phyloP scores from a whole-genome alignment of 2,888 invertebrate genomes.

The Limnephilus lunatus region DNA sequence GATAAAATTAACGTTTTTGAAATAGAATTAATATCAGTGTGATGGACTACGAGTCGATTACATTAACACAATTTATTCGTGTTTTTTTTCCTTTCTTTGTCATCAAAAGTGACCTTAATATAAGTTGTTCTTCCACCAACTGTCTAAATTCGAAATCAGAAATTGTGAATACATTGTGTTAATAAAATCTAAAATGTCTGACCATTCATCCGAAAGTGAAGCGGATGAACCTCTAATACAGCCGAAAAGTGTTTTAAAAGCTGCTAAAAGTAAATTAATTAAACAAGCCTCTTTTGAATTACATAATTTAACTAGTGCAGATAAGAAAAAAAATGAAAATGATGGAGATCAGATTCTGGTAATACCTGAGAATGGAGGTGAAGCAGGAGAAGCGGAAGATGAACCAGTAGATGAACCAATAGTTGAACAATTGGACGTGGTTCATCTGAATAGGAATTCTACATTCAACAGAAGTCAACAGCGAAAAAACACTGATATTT shows the following conservation, averaged over 20 bases:
- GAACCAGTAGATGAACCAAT: background rate
- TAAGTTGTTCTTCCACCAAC: background rate
- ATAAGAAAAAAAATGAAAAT: background rate
- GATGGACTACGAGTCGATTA: background rate
- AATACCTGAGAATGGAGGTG: background rate
- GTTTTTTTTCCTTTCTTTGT: background rate
- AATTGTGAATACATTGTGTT: background rate
- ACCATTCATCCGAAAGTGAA: background rate
- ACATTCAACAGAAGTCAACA: conserved; percentile 12
- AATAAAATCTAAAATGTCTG: background rate
- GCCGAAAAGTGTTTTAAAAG: background rate
- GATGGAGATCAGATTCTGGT: background rate
- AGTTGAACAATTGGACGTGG: background rate
- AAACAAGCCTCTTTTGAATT: background rate
- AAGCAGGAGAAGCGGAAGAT: background rate
- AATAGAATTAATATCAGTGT: background rate
- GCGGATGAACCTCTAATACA: background rate
- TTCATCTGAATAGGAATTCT: conserved; percentile 16
- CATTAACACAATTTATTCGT: background rate
- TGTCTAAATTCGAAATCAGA: no score
- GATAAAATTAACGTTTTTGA: background rate
- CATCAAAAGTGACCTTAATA: background rate
- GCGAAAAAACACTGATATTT: conserved; percentile 73
- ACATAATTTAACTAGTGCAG: background rate
- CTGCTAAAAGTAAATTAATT: background rate